Conservation (phyloP, 2,888 invertebrate genomes). For the Athetis lepigone region DNA sequence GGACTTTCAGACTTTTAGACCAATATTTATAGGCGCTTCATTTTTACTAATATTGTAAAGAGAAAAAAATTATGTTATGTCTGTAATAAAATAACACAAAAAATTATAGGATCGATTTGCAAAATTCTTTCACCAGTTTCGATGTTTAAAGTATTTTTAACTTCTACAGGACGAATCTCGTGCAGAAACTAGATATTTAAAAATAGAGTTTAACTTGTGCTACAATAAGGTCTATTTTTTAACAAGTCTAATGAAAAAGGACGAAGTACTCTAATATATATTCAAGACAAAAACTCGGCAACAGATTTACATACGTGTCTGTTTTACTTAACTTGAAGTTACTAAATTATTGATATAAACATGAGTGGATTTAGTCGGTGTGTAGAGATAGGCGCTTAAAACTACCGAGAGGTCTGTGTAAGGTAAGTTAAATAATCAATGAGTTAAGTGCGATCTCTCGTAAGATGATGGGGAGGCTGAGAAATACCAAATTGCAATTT, state of each 20-base stretch:
- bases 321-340: not conserved
- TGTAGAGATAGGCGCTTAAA: conserved; percentile 23
- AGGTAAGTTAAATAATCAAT: conserved; percentile 56
- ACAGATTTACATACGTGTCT: not conserved
- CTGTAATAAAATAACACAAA: too few relatives aligned
- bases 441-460: conserved; percentile 47
- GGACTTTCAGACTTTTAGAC: conserved; percentile 1
- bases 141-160: too few relatives aligned
- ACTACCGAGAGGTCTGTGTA: conserved; percentile 23
- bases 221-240: not conserved
- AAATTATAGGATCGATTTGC: too few relatives aligned
- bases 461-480: conserved; percentile 33
- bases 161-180: too few relatives aligned
- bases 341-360: conserved; percentile 37
- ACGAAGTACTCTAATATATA: not conserved
- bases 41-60: too few relatives aligned
- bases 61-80: too few relatives aligned
- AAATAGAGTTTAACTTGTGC: too few relatives aligned
- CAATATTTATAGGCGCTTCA: conserved; percentile 12
- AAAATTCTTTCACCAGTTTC: too few relatives aligned
- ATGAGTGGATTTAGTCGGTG: conserved; percentile 10
- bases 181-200: too few relatives aligned
- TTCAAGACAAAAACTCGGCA: not conserved
- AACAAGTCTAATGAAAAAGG: too few relatives aligned
- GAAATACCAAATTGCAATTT: conserved; percentile 43